A percentile compares a stretch with the other conserved stretches of the same genome.
Evolutionary conservation across 2,797 vertebrate genomes (phyloP).

Genomic region (Oreochromis grahami): DNA sequence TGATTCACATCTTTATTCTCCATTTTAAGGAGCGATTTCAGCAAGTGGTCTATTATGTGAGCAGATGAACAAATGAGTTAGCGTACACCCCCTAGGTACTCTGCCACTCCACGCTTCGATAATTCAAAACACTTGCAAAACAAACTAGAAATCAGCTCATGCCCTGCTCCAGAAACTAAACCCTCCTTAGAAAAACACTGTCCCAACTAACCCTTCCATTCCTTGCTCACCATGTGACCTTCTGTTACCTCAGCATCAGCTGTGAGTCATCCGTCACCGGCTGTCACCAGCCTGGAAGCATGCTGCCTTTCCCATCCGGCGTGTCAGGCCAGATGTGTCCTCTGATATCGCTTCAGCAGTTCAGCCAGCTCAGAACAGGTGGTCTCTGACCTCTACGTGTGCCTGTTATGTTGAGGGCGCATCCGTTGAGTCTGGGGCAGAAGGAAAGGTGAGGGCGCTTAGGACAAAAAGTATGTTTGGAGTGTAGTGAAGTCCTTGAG

Average conservation of each 20-base stretch:
- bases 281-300: slow-evolving; percentile 9
- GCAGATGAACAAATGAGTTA: neutral
- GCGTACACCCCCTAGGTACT: neutral
- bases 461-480: neutral
- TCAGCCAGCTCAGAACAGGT: slow-evolving; percentile 52
- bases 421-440: neutral
- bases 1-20: neutral
- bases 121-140: neutral
- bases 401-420: slow-evolving; percentile 1
- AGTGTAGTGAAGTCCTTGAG: neutral
- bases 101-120: neutral
- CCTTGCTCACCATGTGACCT: slow-evolving; percentile 5
- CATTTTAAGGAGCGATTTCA: neutral
- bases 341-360: slow-evolving; percentile 52
- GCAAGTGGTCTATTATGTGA: neutral
- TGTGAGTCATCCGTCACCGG: slow-evolving; percentile 60
- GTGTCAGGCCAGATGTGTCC: slow-evolving; percentile 69
- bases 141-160: neutral
- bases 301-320: slow-evolving; percentile 54
- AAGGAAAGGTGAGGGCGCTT: neutral
- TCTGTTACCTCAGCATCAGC: slow-evolving; percentile 46
- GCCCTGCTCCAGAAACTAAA: neutral
- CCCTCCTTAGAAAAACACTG: neutral
- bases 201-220: neutral
- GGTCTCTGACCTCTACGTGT: slow-evolving; percentile 50